A percentile compares a stretch with the other conserved stretches of the same genome.
Evolutionary conservation across 1,140 invertebrate species (phyloP).

Genomic region (Hylyphantes graminicola): DNA sequence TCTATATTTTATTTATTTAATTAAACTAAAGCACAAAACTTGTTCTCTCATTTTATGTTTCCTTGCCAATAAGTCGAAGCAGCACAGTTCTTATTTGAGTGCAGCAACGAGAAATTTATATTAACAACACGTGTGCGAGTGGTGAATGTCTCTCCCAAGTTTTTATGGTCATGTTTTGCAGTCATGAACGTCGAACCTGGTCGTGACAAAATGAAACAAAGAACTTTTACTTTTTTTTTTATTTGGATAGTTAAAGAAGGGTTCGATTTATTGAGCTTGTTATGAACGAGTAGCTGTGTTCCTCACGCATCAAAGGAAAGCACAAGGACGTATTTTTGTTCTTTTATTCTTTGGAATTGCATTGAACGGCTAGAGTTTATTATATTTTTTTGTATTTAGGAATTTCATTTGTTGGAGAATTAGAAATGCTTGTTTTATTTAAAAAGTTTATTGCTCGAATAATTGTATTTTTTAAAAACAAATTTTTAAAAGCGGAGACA

Average conservation of each 20-base stretch:
- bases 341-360: not conserved
- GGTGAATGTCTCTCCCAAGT: not conserved
- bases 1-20: no score
- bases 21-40: no score
- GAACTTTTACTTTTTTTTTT: not conserved
- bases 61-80: no score
- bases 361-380: not conserved
- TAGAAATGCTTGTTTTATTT: no score
- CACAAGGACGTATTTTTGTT: not conserved
- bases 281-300: not conserved
- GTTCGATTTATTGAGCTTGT: constrained; percentile 20
- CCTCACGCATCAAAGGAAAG: not conserved
- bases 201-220: constrained; percentile 22
- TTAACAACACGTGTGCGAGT: no score
- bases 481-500: no score
- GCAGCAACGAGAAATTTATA: no score
- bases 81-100: no score
- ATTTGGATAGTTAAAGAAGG: constrained; percentile 4
- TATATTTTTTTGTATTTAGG: not conserved
- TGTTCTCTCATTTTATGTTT: no score
- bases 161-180: constrained; percentile 6
- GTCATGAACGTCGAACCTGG: not conserved
- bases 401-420: not conserved
- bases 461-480: no score
- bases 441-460: no score